phyloP scores from a whole-genome alignment of 2,888 invertebrate species.

The Protophormia terraenovae region DNA sequence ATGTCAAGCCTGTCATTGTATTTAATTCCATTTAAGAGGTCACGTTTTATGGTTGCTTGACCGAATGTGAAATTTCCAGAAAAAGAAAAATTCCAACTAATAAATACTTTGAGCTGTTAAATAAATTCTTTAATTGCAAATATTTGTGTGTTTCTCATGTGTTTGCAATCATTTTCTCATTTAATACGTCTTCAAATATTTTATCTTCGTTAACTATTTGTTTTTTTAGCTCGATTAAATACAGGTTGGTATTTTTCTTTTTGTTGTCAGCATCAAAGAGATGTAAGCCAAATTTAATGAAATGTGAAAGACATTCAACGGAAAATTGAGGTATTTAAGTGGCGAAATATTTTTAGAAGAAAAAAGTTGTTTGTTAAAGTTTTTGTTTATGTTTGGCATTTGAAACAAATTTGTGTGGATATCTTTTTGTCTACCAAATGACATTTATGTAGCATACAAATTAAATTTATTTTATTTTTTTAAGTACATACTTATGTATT shows the following conservation, averaged over 20 bases:
- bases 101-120: constrained; percentile 17
- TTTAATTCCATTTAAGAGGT: neutral
- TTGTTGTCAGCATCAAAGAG: neutral
- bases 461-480: too few relatives aligned
- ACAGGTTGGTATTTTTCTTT: neutral
- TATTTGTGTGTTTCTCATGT: constrained; percentile 1
- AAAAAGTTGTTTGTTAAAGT: neutral
- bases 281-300: neutral
- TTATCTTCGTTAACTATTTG: neutral
- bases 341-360: neutral
- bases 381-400: neutral
- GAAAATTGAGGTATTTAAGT: neutral
- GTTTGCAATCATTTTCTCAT: constrained; percentile 1
- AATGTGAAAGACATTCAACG: neutral
- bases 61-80: neutral
- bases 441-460: too few relatives aligned
- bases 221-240: neutral
- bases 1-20: neutral
- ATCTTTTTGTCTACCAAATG: too few relatives aligned
- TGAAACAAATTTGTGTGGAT: too few relatives aligned
- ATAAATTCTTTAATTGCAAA: constrained; percentile 22
- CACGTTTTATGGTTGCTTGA: constrained; percentile 16
- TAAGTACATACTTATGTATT: too few relatives aligned
- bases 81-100: constrained; percentile 11
- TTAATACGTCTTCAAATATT: neutral